Evolutionary conservation across 2,888 invertebrate species (phyloP).

Genomic region (Saturnia japonica): DNA sequence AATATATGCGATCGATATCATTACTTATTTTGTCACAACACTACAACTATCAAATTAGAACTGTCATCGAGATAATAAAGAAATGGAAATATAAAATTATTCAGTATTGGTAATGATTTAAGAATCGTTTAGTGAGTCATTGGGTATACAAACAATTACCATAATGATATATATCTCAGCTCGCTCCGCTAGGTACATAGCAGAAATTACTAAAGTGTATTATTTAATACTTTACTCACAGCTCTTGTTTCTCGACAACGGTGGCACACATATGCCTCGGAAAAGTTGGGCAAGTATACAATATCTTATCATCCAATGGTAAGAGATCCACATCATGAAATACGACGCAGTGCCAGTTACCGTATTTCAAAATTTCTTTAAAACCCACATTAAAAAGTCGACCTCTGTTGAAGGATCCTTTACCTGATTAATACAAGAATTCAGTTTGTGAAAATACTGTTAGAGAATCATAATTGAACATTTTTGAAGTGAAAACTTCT

Average conservation of each 20-base stretch:
- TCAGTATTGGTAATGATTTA: too few species aligned
- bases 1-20: too few species aligned
- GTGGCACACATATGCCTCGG: constrained; percentile 93
- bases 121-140: too few species aligned
- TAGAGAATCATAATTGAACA: neutral
- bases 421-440: constrained; percentile 35
- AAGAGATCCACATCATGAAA: constrained; percentile 97
- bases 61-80: too few species aligned
- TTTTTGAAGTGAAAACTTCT: too few species aligned
- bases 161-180: too few species aligned
- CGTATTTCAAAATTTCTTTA: constrained; percentile 88
- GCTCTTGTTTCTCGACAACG: constrained; percentile 37
- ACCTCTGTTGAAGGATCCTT: constrained; percentile 89
- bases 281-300: constrained; percentile 92
- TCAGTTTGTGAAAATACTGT: neutral
- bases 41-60: too few species aligned
- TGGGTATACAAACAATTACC: too few species aligned
- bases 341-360: constrained; percentile 90
- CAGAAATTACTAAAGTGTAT: neutral
- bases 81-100: too few species aligned
- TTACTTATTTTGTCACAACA: too few species aligned
- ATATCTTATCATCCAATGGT: constrained; percentile 92
- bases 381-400: constrained; percentile 96
- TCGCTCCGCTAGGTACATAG: too few species aligned
- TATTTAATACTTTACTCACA: constrained; percentile 26